These are phyloP conservation scores for Exaiptasia diaphana DNA, from an alignment of 64 coral and sea anemone genomes.

Conservation along the genomic window DNA sequence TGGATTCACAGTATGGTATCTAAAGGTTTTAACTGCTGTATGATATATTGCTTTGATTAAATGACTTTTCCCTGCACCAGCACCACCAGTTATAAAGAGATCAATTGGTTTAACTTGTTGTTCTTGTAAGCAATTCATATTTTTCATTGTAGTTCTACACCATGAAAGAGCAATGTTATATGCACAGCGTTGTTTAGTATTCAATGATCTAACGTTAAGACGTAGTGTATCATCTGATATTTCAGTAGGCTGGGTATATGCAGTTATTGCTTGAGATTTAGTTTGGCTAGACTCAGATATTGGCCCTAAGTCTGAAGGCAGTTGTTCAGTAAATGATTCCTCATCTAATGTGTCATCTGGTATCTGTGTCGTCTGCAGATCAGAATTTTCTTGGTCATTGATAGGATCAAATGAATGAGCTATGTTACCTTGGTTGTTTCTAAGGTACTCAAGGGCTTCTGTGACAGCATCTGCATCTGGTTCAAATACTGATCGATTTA, in stretches of 20 bases:
- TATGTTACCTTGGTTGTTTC: slow-evolving; percentile 5
- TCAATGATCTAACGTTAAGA: slow-evolving; percentile 28
- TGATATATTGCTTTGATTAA: slow-evolving; percentile 21
- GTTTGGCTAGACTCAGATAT: slow-evolving; percentile 17
- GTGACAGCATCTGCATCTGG: slow-evolving; percentile 37
- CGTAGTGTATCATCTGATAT: slow-evolving; percentile 26
- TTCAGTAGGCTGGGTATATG: slow-evolving; percentile 22
- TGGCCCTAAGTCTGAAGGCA: slow-evolving; percentile 20
- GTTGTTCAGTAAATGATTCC: slow-evolving; percentile 51
- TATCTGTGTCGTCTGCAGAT: not conserved
- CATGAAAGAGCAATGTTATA: slow-evolving; percentile 46
- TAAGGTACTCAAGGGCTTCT: slow-evolving; percentile 14
- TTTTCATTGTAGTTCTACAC: slow-evolving; percentile 42
- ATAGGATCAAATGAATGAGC: slow-evolving; percentile 26
- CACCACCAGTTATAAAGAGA: slow-evolving; percentile 27
- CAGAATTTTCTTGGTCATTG: slow-evolving; percentile 45
- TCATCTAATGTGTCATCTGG: not conserved
- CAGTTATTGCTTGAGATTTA: slow-evolving; percentile 14
- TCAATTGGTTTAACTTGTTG: slow-evolving; percentile 19
- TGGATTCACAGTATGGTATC: slow-evolving; percentile 5
- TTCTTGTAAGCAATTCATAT: slow-evolving; percentile 22
- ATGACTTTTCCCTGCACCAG: slow-evolving; percentile 12
- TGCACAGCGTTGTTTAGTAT: slow-evolving; percentile 29
- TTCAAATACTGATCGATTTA: slow-evolving; percentile 48
- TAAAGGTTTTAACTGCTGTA: slow-evolving; percentile 41